phyloP scores from a whole-genome alignment of 2,888 invertebrate genomes.

The Pollenia amentaria region DNA sequence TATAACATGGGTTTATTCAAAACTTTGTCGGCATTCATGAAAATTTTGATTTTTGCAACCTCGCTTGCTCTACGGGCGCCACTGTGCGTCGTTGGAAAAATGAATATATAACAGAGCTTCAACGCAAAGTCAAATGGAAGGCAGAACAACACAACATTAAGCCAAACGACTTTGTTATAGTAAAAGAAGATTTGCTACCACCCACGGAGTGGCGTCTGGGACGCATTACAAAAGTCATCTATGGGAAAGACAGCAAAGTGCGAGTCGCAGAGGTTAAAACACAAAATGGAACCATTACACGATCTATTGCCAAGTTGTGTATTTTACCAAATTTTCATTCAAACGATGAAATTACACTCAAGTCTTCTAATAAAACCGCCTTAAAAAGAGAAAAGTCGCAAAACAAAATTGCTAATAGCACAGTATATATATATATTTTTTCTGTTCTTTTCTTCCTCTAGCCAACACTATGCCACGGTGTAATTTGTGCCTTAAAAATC shows the following conservation, averaged over 20 bases:
- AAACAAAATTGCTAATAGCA: too few species aligned
- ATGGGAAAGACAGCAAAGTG: slow-evolving; percentile 12
- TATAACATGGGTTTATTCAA: too few species aligned
- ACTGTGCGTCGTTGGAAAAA: slow-evolving; percentile 31
- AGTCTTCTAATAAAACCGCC: too few species aligned
- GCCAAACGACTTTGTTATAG: slow-evolving; percentile 18
- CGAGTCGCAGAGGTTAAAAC: slow-evolving; percentile 29
- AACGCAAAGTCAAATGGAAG: neutral
- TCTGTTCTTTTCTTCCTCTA: neutral
- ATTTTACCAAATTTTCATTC: neutral
- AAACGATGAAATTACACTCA: too few species aligned
- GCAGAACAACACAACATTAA: neutral
- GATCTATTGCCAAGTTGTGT: slow-evolving; percentile 1
- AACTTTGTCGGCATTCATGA: too few species aligned
- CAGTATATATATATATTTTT: too few species aligned
- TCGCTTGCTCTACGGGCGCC: too few species aligned
- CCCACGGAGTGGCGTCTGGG: too few species aligned
- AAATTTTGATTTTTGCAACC: too few species aligned
- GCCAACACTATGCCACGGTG: neutral
- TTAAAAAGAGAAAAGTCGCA: too few species aligned
- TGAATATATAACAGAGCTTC: neutral
- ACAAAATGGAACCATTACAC: slow-evolving; percentile 10
- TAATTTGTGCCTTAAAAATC: neutral
- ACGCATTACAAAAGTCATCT: slow-evolving; percentile 13
- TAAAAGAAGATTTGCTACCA: slow-evolving; percentile 20